Conservation (phyloP, 2,113 vertebrate genomes). For the Gymnarchus niloticus region DNA sequence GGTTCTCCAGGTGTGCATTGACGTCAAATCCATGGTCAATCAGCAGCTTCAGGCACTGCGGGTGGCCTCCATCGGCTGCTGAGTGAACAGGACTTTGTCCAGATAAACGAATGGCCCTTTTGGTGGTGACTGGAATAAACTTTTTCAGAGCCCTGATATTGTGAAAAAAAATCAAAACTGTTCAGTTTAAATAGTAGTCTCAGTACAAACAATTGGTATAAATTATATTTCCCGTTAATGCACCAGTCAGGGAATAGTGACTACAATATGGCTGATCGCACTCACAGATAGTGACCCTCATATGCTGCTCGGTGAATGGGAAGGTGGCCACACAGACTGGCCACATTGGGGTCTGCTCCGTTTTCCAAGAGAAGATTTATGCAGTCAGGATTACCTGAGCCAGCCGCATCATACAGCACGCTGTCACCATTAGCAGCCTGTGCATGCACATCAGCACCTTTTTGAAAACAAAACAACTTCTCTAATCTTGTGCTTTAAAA, state of each 20-base stretch:
- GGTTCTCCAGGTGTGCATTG: slow-evolving; percentile 62
- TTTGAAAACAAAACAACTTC: not conserved
- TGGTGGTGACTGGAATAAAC: slow-evolving; percentile 70
- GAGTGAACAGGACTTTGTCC: slow-evolving; percentile 74
- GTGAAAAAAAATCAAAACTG: slow-evolving; percentile 22
- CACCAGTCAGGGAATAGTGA: not conserved
- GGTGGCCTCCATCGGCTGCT: slow-evolving; percentile 71
- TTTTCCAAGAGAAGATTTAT: slow-evolving; percentile 75
- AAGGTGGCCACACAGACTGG: slow-evolving; percentile 68
- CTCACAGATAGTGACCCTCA: slow-evolving; percentile 80
- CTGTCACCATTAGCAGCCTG: slow-evolving; percentile 72
- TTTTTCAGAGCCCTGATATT: slow-evolving; percentile 67
- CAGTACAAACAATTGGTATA: not conserved
- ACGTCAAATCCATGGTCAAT: slow-evolving; percentile 71
- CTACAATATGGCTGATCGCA: no score
- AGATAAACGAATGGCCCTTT: slow-evolving; percentile 65
- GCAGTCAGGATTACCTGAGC: slow-evolving; percentile 72
- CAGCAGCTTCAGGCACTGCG: slow-evolving; percentile 70
- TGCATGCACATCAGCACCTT: slow-evolving; percentile 72
- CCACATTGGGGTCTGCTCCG: slow-evolving; percentile 71
- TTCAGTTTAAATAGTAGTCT: not conserved
- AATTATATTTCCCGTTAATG: not conserved
- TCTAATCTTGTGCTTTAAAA: not conserved
- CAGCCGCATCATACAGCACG: slow-evolving; percentile 72
- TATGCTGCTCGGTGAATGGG: slow-evolving; percentile 78